phyloP scores from a whole-genome alignment of 2,888 invertebrate species.

The Zygogramma bicolorata region DNA sequence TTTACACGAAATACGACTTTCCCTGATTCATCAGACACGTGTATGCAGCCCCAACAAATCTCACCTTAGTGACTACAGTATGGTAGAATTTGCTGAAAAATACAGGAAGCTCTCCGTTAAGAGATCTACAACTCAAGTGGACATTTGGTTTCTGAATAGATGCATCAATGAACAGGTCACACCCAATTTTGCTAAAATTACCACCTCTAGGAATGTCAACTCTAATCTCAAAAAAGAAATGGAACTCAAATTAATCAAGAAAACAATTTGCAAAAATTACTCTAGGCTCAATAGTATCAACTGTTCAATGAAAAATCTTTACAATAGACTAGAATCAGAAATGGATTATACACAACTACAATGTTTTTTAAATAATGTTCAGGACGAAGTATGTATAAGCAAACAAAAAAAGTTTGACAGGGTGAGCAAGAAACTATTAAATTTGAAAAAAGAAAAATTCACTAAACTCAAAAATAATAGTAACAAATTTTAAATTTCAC shows the following conservation, averaged over 20 bases:
- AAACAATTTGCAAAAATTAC: background rate
- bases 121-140: background rate
- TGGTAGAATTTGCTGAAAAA: background rate
- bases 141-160: constrained; percentile 8
- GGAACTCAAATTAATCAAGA: background rate
- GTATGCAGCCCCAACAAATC: too few relatives aligned
- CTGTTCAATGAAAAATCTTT: background rate
- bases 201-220: background rate
- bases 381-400: background rate
- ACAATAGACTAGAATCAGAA: too few relatives aligned
- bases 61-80: background rate
- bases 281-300: background rate
- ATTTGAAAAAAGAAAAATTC: background rate
- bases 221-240: background rate
- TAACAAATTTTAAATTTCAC: background rate
- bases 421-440: background rate
- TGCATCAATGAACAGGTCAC: background rate
- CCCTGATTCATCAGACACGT: too few relatives aligned
- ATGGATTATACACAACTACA: background rate
- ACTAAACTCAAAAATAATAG: background rate
- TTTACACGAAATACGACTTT: too few relatives aligned
- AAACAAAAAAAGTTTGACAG: background rate
- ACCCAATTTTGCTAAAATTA: background rate
- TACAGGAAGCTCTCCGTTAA: constrained; percentile 6
- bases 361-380: background rate